Percentiles rank a stretch among this genome's conserved stretches.
Conservation (phyloP, 2,888 invertebrate genomes). For the Prosapia bicincta region DNA sequence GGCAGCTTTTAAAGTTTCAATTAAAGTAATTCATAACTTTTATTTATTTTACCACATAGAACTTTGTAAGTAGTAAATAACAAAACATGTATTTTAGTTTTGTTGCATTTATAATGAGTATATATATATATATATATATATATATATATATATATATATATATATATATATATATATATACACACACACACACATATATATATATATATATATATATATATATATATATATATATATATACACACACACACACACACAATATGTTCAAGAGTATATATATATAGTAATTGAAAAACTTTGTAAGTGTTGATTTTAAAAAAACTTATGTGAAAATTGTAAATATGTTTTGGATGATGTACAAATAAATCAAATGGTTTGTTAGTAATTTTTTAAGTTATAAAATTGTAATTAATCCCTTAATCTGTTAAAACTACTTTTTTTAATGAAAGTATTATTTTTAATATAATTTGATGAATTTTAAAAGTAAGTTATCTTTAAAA, state of each 20-base stretch:
- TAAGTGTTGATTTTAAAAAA: background rate
- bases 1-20: no score
- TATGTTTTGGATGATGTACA: background rate
- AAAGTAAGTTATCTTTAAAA: constrained; percentile 22
- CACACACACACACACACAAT: no score
- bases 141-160: no score
- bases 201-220: no score
- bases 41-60: no score
- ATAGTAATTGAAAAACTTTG: background rate
- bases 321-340: background rate
- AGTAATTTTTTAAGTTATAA: background rate
- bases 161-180: no score
- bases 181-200: no score
- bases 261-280: background rate
- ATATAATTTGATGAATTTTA: constrained; percentile 25
- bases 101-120: background rate
- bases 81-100: background rate
- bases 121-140: no score
- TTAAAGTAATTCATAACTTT: no score
- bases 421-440: background rate
- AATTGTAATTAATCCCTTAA: background rate
- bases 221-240: no score
- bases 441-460: constrained; percentile 18
- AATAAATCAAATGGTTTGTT: background rate
- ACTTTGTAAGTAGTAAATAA: no score